Base-by-base conservation (phyloP, 2,888 invertebrate species). In the Stramonita haemastoma region DNA sequence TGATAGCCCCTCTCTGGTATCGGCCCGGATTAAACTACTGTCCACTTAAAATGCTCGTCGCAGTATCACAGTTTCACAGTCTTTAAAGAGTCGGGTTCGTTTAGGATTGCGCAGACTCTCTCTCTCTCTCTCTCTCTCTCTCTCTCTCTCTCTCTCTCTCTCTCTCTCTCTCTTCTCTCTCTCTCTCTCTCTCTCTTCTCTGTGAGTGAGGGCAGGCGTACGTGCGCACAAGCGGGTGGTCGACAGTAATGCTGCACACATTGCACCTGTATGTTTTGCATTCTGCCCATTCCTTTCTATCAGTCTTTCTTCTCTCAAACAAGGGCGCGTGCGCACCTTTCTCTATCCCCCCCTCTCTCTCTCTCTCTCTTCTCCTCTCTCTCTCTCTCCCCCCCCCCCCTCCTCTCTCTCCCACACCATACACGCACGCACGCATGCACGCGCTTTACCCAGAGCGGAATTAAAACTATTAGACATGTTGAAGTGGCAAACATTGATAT, bases 1-100 rank as follows among this genome's bases (percentile, higher is more conserved):
- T 34, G 86, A 86, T 86, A 86, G 86, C 86, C 32, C 86, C 15
- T 86, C 86, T 86, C 60, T 34, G n/a, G 86, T 86, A 86, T 86
- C 86, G 56, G 66, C 19, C 29, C 5, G 86, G 60, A 60, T 86
- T 60, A 15, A 86, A 66, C 29, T 29, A 66, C 32, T 86, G 86
- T 86, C 86, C 86, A 86, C 60, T 86, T 86, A 32, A 46, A 56
- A 29, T 86, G 86, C 86, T 86, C 86, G 4, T 22, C 29, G 19
- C 60, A 26, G 86, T 57, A 86, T 56, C 66, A 32, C 86, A 56
- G n/a, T 57, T 84, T 84, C 57, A 6, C 81, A 32, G 36, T 22
- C 19, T 46, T 22, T 83, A 83, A 83, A 22, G 36, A 26, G 22
- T 22, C 81, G 15, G 81, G 46, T 46, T 26, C 46, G 81, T 83